Conservation (phyloP, 2,797 vertebrate genomes). For the Karalla daura region DNA sequence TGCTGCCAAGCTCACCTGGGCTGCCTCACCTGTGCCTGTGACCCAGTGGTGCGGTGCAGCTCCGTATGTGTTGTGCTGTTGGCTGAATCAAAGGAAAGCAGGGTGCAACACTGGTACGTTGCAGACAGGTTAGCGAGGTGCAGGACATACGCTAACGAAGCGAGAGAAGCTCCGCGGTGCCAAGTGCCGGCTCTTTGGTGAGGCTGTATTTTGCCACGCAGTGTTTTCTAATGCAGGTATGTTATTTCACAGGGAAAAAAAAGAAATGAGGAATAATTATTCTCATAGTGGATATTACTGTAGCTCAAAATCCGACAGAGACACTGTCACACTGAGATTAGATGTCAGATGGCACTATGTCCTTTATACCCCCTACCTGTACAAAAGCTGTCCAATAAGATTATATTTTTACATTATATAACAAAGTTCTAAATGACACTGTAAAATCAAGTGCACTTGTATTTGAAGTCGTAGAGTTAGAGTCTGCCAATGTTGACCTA, state of each 20-base stretch:
- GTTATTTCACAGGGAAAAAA: not conserved
- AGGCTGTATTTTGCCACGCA: not conserved
- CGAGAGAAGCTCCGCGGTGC: constrained; percentile 28
- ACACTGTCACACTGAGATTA: too few relatives aligned
- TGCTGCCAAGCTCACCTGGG: constrained; percentile 80
- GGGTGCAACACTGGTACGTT: constrained; percentile 39
- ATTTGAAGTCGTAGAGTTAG: not conserved
- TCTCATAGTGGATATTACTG: too few relatives aligned
- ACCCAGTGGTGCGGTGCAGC: constrained; percentile 60
- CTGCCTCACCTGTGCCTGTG: constrained; percentile 65
- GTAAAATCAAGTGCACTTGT: too few relatives aligned
- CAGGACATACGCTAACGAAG: constrained; percentile 33
- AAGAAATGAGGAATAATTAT: not conserved
- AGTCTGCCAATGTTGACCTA: not conserved
- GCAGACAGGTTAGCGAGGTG: constrained; percentile 51
- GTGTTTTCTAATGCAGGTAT: not conserved
- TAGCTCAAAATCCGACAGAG: too few relatives aligned
- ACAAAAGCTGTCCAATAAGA: too few relatives aligned
- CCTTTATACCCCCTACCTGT: too few relatives aligned
- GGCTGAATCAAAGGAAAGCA: constrained; percentile 74
- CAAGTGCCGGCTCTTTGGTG: constrained; percentile 53
- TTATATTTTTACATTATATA: too few relatives aligned
- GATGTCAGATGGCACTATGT: too few relatives aligned
- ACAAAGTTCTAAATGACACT: too few relatives aligned
- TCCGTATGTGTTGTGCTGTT: constrained; percentile 59